Conservation (phyloP, 2,797 vertebrate species). For the Falco columbarius region DNA sequence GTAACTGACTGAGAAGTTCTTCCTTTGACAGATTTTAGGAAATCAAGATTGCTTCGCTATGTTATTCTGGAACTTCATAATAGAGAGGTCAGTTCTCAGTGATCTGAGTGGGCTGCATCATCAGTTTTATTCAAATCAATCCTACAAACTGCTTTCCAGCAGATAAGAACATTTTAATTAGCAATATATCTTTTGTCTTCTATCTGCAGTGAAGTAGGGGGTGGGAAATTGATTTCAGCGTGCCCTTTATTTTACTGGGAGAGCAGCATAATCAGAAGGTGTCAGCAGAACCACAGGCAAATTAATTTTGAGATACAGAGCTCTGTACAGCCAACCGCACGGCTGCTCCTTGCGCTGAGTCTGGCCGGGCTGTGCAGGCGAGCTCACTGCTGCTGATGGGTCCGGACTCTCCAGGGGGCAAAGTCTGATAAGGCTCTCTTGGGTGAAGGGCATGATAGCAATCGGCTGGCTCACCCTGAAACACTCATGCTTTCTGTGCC, state of each 20-base stretch:
- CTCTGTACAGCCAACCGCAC: accelerated
- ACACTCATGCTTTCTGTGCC: not conserved
- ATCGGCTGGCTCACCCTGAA: not conserved
- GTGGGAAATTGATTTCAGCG: conserved; percentile 5
- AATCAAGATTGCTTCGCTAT: conserved; percentile 58
- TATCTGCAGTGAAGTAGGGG: conserved; percentile 1
- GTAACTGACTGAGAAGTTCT: conserved; percentile 53
- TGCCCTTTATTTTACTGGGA: not conserved
- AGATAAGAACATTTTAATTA: conserved; percentile 63
- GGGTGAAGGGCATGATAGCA: not conserved
- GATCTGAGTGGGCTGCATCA: conserved; percentile 38
- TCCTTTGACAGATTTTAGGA: conserved; percentile 54
- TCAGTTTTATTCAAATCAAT: conserved; percentile 60
- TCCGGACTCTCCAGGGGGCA: accelerated
- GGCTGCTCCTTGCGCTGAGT: not conserved
- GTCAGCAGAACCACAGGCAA: conserved; percentile 56
- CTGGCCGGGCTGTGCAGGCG: accelerated
- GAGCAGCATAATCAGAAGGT: conserved; percentile 41
- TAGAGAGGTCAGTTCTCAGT: conserved; percentile 52
- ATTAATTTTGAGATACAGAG: not conserved
- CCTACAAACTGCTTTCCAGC: conserved; percentile 48
- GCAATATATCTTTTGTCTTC: conserved; percentile 48
- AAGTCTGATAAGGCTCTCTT: not conserved
- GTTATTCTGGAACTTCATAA: conserved; percentile 57
- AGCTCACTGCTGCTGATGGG: not conserved